These are phyloP conservation scores for Drosophila helvetica DNA, from an alignment of 2,888 invertebrate genomes.

Conservation along the genomic window DNA sequence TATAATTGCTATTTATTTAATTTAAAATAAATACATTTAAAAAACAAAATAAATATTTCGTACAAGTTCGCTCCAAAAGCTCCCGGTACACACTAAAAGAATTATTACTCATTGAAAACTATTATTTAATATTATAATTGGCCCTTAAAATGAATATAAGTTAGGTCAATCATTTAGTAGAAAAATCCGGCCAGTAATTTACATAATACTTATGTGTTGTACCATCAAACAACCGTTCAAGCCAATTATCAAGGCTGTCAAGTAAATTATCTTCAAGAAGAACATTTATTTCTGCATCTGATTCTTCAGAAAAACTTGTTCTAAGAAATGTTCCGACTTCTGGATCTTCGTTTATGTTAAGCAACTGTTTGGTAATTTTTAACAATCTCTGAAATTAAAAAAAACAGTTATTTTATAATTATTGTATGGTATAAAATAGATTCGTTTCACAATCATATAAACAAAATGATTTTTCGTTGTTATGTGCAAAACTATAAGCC, in stretches of 20 bases:
- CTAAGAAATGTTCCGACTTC: constrained; percentile 94
- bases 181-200: constrained; percentile 99
- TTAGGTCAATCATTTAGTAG: constrained; percentile 87
- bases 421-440: too few species aligned
- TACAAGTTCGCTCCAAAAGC: too few species aligned
- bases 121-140: not conserved
- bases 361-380: constrained; percentile 87
- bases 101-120: not conserved
- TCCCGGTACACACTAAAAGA: not conserved
- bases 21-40: too few species aligned
- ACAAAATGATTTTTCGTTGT: too few species aligned
- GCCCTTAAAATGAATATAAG: not conserved
- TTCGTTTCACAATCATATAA: too few species aligned
- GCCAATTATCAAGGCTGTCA: constrained; percentile 97
- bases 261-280: constrained; percentile 90
- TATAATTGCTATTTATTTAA: too few species aligned
- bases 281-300: constrained; percentile 85
- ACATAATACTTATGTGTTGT: constrained; percentile 97
- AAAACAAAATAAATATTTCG: too few species aligned
- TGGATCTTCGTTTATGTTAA: constrained; percentile 86
- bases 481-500: too few species aligned
- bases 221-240: constrained; percentile 98
- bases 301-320: constrained; percentile 89
- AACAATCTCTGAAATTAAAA: constrained; percentile 86
- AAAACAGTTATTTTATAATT: not conserved